A percentile compares a stretch with the other conserved stretches of the same genome.
Evolutionary conservation across 2,113 vertebrate species (phyloP).

Genomic region (Macquaria australasica): DNA sequence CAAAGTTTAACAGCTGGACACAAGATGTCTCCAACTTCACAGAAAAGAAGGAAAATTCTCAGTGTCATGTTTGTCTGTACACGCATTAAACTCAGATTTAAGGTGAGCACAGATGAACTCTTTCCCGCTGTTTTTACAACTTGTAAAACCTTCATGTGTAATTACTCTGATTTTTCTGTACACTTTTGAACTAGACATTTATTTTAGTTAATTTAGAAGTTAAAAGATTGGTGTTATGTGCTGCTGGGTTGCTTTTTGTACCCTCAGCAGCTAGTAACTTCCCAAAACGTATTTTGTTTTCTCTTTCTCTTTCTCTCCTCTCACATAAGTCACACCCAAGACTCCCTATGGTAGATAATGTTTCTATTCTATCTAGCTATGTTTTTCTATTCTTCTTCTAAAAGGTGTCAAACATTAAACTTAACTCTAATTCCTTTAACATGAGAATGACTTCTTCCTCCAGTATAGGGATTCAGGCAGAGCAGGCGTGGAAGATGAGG

Average conservation of each 20-base stretch:
- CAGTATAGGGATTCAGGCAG: slow-evolving; percentile 52
- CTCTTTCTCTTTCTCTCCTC: background rate
- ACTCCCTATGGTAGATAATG: background rate
- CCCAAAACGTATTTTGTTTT: background rate
- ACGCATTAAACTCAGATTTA: too few relatives aligned
- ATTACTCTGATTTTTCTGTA: background rate
- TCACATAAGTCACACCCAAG: too few relatives aligned
- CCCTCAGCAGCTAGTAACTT: background rate
- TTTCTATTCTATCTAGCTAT: background rate
- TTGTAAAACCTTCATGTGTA: background rate
- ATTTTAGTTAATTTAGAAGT: background rate
- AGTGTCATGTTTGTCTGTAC: too few relatives aligned
- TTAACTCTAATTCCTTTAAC: background rate
- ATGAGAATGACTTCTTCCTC: background rate
- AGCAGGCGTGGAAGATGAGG: slow-evolving; percentile 73
- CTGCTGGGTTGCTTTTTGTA: background rate
- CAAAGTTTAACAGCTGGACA: background rate
- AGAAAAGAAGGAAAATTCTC: too few relatives aligned
- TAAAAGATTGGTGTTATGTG: background rate
- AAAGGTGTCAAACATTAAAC: background rate
- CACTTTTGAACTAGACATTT: too few relatives aligned
- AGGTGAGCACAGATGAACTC: too few relatives aligned
- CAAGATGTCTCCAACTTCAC: background rate
- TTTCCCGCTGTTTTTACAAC: background rate
- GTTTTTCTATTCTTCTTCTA: background rate